A percentile compares a stretch with the other conserved stretches of the same genome.
Conservation (phyloP, 2,113 vertebrate species). For the Lepisosteus oculatus region DNA sequence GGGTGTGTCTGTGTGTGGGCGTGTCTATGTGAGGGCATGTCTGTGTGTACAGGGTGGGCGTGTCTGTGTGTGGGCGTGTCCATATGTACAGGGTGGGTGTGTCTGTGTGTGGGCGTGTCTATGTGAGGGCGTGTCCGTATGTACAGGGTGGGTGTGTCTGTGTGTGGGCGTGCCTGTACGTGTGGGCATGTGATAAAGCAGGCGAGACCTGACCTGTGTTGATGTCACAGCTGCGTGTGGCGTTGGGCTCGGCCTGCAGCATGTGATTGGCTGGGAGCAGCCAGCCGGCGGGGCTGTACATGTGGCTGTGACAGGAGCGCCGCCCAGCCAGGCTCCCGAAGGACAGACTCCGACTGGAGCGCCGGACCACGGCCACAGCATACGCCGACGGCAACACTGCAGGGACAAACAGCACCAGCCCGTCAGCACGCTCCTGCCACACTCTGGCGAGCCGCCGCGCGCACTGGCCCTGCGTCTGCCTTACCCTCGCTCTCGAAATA, state of each 20-base stretch:
- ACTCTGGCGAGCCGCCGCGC: not conserved
- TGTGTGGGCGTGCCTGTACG: not conserved
- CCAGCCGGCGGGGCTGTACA: constrained; percentile 85
- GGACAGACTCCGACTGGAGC: constrained; percentile 59
- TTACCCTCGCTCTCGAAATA: constrained; percentile 60
- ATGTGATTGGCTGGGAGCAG: constrained; percentile 68
- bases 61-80: too few relatives aligned
- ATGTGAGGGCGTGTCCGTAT: too few relatives aligned
- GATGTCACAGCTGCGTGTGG: constrained; percentile 63
- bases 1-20: too few relatives aligned
- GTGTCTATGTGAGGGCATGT: too few relatives aligned
- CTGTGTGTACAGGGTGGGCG: too few relatives aligned
- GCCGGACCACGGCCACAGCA: constrained; percentile 73
- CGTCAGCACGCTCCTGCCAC: not conserved
- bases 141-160: too few relatives aligned
- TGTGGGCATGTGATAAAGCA: not conserved
- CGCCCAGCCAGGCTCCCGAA: constrained; percentile 69
- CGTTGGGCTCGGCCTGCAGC: constrained; percentile 52
- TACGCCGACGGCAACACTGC: constrained; percentile 66
- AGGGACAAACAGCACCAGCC: constrained; percentile 7
- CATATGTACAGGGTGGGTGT: too few relatives aligned
- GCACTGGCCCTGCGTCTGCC: not conserved
- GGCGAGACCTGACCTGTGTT: constrained; percentile 60
- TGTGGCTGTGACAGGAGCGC: constrained; percentile 77
- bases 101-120: too few relatives aligned